Conservation (phyloP, 2,113 vertebrate species). For the Microtus pennsylvanicus region DNA sequence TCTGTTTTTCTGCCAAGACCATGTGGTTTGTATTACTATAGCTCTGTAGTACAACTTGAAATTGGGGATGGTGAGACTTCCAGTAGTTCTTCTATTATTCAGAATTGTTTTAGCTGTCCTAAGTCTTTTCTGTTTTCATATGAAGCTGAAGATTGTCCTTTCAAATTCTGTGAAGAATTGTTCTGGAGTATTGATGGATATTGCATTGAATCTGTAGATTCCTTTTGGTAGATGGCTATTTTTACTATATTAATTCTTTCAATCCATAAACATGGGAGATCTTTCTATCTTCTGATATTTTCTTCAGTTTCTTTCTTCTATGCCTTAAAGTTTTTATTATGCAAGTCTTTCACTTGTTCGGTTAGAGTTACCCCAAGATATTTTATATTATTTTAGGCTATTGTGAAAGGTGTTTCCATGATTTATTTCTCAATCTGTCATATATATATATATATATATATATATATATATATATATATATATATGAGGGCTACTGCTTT, state of each 20-base stretch:
- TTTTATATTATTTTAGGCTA: not conserved
- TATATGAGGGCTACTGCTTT: not conserved
- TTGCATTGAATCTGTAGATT: not conserved
- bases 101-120: not conserved
- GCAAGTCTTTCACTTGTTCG: not conserved
- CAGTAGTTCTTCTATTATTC: not conserved
- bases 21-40: not conserved
- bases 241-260: not conserved
- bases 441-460: not conserved
- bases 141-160: not conserved
- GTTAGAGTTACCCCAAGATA: not conserved
- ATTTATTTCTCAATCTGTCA: not conserved
- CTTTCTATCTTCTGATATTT: not conserved
- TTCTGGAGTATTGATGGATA: not conserved
- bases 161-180: not conserved
- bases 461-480: not conserved
- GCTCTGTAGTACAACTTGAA: not conserved
- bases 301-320: not conserved
- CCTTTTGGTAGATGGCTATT: not conserved
- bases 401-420: not conserved
- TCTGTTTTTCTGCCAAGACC: not conserved
- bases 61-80: not conserved
- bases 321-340: not conserved
- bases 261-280: not conserved
- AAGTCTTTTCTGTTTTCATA: not conserved